Evolutionary conservation across 2,113 vertebrate species (phyloP), one percentile per base, ranked within the genome.

Genomic region (Pionites leucogaster): DNA sequence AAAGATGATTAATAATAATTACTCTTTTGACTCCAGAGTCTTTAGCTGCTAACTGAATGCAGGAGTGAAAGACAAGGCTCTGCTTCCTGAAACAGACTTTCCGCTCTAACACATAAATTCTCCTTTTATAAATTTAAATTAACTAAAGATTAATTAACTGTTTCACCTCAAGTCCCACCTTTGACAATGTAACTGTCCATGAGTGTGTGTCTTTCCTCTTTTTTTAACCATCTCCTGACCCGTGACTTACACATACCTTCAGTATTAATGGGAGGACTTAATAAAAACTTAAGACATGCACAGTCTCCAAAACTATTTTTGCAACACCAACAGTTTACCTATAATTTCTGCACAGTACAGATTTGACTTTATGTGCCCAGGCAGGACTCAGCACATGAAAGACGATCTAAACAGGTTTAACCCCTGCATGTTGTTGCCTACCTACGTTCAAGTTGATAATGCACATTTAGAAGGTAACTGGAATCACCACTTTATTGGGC

Each of bases 51-150:
- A 44, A 59, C 24, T 23, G 37, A 60, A 69, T 29, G 59, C 59
- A 72, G 17, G 2, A 3, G 17, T 11, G 2, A 25, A 65, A 57
- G 47, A 31, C 19, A 37, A 33, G 13, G 35, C 23, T 68, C 47
- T 20, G 3, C 25, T 25, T 50, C 39, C 57, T 28, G 2, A 65
- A 77, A 35, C 28, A 74, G 11, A 16, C 15, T 29, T 74, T 37
- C 24, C 27, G 49, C 13, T 4, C 39, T 1, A 27, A 24, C 0
- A 1, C 39, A 67, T 19, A 5, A 62, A 11, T 2, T 16, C 16
- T 67, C 27, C 47, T 70, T 60, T 13, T 35, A 1, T 9, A 59
- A 82, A 14, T 37, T 39, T 68, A 39, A 49, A 46, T 67, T 41
- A 81, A 78, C n/a, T 31, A 11, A 37, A 29, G n/a, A 71, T 9